Percentiles rank a stretch among this genome's conserved stretches.
Evolutionary conservation across 2,888 invertebrate species (phyloP).

Genomic region (Drosophila ezoana): DNA sequence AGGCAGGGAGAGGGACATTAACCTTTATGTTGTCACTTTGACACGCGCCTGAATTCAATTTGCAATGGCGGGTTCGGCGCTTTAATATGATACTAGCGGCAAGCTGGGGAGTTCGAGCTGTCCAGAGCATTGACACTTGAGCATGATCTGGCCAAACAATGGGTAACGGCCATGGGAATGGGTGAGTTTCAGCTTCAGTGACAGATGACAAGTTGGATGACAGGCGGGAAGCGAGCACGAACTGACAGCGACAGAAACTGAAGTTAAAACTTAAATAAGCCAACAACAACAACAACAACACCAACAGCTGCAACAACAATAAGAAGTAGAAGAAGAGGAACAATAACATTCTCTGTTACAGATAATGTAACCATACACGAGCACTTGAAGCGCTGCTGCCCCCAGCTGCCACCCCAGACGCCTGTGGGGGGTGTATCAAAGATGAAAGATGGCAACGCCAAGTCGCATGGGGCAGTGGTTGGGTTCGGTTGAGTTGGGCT

Average conservation of each 20-base stretch:
- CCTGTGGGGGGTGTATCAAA: conserved; percentile 3
- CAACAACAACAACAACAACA: conserved; percentile 23
- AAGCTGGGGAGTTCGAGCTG: conserved; percentile 2
- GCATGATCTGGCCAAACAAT: conserved; percentile 48
- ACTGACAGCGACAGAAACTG: conserved; percentile 34
- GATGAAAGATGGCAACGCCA: conserved; percentile 16
- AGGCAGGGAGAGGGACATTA: conserved; percentile 1
- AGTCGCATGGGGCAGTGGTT: too few relatives aligned
- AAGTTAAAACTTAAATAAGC: conserved; percentile 70
- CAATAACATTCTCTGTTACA: conserved; percentile 36
- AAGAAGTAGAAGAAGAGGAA: not conserved
- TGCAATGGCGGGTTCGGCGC: conserved; percentile 1
- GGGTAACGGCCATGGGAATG: conserved; percentile 8
- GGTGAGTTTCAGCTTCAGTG: conserved; percentile 35
- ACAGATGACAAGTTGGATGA: conserved; percentile 22
- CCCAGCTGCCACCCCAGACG: too few relatives aligned
- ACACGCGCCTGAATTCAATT: conserved; percentile 66
- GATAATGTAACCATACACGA: conserved; percentile 63
- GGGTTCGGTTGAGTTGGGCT: too few relatives aligned
- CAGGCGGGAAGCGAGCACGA: not conserved
- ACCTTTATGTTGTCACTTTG: conserved; percentile 48
- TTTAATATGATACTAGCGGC: conserved; percentile 5
- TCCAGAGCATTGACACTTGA: conserved; percentile 46
- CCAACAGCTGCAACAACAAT: not conserved
- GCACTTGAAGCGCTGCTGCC: conserved; percentile 42